These are phyloP conservation scores for Leucopsar rothschildi DNA, from an alignment of 2,113 vertebrate species.

Conservation along the genomic window DNA sequence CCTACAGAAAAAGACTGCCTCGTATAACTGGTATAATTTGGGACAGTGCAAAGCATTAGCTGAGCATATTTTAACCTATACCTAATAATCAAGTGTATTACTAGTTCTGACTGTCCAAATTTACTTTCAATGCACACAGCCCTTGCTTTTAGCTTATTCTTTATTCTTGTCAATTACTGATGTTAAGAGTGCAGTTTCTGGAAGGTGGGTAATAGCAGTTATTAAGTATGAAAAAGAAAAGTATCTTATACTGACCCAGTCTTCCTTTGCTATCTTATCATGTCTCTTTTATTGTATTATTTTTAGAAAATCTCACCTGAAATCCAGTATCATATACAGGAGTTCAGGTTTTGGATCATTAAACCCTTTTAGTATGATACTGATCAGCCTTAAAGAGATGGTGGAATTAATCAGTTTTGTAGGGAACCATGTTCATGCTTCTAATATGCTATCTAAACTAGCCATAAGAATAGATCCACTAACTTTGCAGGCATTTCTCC, in stretches of 20 bases:
- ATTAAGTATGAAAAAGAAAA: not conserved
- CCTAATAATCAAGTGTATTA: not conserved
- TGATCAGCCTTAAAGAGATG: not conserved
- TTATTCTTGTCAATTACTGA: constrained; percentile 20
- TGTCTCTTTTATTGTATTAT: not conserved
- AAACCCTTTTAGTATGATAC: not conserved
- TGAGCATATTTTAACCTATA: not conserved
- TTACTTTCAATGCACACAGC: not conserved
- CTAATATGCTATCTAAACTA: not conserved
- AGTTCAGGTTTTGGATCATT: not conserved
- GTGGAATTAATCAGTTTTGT: not conserved
- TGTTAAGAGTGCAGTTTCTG: not conserved
- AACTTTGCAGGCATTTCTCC: not conserved
- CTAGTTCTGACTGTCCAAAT: not conserved
- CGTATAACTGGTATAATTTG: not conserved
- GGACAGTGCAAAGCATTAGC: not conserved
- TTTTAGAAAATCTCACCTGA: not conserved
- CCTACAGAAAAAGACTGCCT: not conserved
- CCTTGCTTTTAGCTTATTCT: not conserved
- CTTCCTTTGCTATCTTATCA: not conserved
- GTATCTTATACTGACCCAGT: not conserved
- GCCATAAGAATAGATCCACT: not conserved
- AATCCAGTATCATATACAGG: not conserved
- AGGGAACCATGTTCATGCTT: not conserved
- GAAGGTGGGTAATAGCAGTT: not conserved